Conservation (phyloP, 2,797 vertebrate species). For the Lagorchestes hirsutus region DNA sequence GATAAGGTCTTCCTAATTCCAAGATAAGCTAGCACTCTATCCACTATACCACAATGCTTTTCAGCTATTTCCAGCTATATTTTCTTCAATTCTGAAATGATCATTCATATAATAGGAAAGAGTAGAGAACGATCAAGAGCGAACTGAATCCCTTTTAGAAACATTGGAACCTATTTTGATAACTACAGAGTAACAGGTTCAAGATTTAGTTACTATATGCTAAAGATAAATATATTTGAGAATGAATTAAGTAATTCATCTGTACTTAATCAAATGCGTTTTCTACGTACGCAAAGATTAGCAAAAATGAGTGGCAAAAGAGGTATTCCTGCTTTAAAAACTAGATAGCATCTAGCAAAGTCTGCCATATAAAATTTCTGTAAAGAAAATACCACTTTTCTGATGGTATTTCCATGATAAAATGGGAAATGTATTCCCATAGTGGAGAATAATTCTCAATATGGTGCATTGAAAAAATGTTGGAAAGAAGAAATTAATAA, state of each 20-base stretch:
- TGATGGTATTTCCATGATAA: constrained; percentile 12
- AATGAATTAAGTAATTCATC: not conserved
- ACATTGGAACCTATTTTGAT: not conserved
- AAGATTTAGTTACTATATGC: not conserved
- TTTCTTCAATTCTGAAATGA: not conserved
- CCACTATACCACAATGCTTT: not conserved
- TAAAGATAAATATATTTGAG: constrained; percentile 14
- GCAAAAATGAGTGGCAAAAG: not conserved
- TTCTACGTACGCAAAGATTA: not conserved
- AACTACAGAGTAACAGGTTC: not conserved
- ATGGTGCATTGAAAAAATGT: not conserved
- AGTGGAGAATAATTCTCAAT: constrained; percentile 16
- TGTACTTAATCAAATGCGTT: not conserved
- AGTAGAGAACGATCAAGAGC: not conserved
- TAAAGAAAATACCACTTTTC: constrained; percentile 30
- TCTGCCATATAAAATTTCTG: constrained; percentile 24
- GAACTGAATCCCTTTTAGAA: constrained; percentile 9
- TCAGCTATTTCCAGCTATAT: not conserved
- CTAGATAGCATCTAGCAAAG: not conserved
- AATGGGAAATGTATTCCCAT: constrained; percentile 3
- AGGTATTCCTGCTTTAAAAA: constrained; percentile 25
- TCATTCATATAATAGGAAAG: not conserved
- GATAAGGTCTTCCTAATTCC: not conserved
- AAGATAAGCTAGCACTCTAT: not conserved
- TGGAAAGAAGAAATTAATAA: not conserved